Conservation (phyloP, 1,140 invertebrate genomes). For the Macrobrachium nipponense region DNA sequence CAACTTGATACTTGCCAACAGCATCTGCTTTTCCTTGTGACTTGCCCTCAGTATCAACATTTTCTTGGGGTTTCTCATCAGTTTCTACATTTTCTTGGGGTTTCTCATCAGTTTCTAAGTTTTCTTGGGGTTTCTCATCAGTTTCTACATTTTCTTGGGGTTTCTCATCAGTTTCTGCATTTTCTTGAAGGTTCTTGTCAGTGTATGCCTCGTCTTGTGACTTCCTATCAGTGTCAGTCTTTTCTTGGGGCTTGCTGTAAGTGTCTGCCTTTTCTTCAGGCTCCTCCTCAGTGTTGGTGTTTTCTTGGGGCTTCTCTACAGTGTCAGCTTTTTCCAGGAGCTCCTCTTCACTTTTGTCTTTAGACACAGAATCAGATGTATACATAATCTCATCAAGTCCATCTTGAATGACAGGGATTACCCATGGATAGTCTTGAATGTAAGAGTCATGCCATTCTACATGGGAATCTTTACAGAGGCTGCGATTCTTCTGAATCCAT, state of each 20-base stretch:
- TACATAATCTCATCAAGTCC: slow-evolving; percentile 17
- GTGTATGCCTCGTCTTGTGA: neutral
- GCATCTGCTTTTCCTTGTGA: neutral
- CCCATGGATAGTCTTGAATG: slow-evolving; percentile 34
- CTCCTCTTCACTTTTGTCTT: neutral
- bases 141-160: neutral
- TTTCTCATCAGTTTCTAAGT: neutral
- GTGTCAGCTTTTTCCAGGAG: neutral
- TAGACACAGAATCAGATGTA: neutral
- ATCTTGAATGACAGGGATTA: slow-evolving; percentile 36
- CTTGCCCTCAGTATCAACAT: neutral
- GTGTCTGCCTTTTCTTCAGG: neutral
- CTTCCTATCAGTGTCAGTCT: neutral
- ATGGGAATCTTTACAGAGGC: slow-evolving; percentile 17
- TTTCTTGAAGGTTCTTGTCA: neutral
- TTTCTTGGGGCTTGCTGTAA: neutral
- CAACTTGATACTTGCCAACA: neutral
- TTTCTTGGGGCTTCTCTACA: neutral
- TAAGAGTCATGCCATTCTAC: slow-evolving; percentile 47
- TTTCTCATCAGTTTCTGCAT: neutral
- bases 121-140: neutral
- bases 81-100: neutral
- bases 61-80: neutral
- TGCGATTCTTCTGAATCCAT: slow-evolving; percentile 43
- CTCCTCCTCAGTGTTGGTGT: neutral